Percentiles rank a stretch among this genome's conserved stretches.
Conservation (phyloP, 2,113 vertebrate genomes). For the Brachyhypopomus gauderio region DNA sequence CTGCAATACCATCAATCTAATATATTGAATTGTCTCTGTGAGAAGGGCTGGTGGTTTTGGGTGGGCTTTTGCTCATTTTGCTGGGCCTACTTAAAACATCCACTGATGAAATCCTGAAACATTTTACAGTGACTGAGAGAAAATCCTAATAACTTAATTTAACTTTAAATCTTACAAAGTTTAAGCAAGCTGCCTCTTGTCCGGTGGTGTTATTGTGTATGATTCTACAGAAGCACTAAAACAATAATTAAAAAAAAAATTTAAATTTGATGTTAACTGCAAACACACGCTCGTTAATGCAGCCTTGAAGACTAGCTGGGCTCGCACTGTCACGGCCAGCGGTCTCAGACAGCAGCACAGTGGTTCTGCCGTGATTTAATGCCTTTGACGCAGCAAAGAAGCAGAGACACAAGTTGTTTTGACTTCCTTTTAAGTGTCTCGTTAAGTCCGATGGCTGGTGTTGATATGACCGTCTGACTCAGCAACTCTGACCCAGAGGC, state of each 20-base stretch:
- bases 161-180: no score
- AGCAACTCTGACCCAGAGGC: slow-evolving; percentile 12
- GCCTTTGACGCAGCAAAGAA: slow-evolving; percentile 33
- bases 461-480: slow-evolving; percentile 43
- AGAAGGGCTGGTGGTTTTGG: no score
- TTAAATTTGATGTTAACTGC: not conserved
- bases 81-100: no score
- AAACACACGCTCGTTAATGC: not conserved
- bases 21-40: no score
- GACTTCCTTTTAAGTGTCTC: slow-evolving; percentile 22
- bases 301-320: not conserved
- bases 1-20: no score
- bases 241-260: not conserved
- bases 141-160: no score
- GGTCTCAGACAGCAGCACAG: not conserved
- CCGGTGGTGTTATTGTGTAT: not conserved
- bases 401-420: slow-evolving; percentile 38
- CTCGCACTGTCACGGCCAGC: not conserved
- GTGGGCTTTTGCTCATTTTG: no score
- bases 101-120: no score
- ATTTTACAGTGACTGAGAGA: no score
- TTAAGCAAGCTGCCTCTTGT: not conserved
- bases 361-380: not conserved
- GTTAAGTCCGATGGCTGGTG: slow-evolving; percentile 43
- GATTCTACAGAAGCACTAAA: not conserved